Evolutionary conservation across 2,888 invertebrate genomes (phyloP), one percentile per base, ranked within the genome.

Genomic region (Caenorhabditis sp.): DNA sequence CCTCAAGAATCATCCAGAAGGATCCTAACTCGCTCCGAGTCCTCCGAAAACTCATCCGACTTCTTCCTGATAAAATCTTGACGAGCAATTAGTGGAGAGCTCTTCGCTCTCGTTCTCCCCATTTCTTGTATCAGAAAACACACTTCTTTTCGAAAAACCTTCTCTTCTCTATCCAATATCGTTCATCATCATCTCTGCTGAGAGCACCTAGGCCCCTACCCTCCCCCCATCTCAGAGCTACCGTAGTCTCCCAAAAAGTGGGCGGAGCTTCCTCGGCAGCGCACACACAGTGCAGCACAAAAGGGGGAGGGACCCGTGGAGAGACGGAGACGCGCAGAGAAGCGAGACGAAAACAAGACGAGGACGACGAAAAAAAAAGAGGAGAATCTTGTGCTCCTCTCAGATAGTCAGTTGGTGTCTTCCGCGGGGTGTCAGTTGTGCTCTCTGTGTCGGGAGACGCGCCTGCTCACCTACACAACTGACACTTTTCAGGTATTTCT

Each of bases 361-460:
- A 38, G 31, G 7, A 4, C 5, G 31, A 31, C 31, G 31, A 31
- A 31, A 31, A 31, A 31, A 31, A 7, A 38, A 38, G 12, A 35
- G 8, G 31, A 35, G 31, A 35, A 35, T 35, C 31, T 8, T 35
- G 5, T 35, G 6, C 6, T 38, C 10, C 38, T 38, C 38, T 38
- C 38, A 38, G 64, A 64, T 66, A 73, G 80, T 80, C 59, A 69
- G 22, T 54, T 54, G 54, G 54, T 22, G 47, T 19, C 22, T n/a
- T n/a, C n/a, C n/a, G n/a, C n/a, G n/a, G n/a, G 28, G 80, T 69
- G 80, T 80, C 80, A 80, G 80, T 80, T 80, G 80, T 80, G 80
- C 80, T 16, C 35, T 54, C n/a, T 2, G 31, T 4, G 41, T 22
- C 49, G 56, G 38, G 10, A 10, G 61, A 69, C 76, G 80, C 80